phyloP scores from a whole-genome alignment of 1,140 invertebrate species.

The Triops longicaudatus region DNA sequence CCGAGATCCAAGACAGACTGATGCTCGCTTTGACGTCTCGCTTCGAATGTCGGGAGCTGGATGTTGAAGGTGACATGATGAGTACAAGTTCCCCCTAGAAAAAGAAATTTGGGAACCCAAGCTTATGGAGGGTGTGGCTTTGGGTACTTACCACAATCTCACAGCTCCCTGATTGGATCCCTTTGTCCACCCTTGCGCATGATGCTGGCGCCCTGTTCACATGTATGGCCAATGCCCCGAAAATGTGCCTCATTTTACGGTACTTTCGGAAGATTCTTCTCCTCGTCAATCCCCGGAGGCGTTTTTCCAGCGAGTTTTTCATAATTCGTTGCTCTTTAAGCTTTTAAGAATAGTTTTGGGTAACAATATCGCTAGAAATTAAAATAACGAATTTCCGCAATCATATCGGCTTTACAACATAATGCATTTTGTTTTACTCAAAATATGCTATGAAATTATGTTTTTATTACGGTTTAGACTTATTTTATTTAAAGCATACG shows the following conservation, averaged over 20 bases:
- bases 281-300: neutral
- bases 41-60: neutral
- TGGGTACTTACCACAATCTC: neutral
- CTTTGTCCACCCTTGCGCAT: neutral
- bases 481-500: no score
- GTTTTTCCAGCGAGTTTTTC: neutral
- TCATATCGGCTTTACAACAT: no score
- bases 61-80: neutral
- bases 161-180: neutral
- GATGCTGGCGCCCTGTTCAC: neutral
- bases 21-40: neutral
- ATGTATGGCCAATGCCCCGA: neutral
- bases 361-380: no score
- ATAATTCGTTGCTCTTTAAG: neutral
- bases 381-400: no score
- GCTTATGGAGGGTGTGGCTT: neutral
- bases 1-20: neutral
- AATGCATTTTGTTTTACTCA: no score
- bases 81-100: neutral
- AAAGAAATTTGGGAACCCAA: neutral
- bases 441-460: no score
- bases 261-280: neutral
- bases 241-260: neutral
- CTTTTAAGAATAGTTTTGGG: neutral
- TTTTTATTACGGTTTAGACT: no score